Conservation (phyloP, 2,797 vertebrate species). For the Uromys caudimaculatus region DNA sequence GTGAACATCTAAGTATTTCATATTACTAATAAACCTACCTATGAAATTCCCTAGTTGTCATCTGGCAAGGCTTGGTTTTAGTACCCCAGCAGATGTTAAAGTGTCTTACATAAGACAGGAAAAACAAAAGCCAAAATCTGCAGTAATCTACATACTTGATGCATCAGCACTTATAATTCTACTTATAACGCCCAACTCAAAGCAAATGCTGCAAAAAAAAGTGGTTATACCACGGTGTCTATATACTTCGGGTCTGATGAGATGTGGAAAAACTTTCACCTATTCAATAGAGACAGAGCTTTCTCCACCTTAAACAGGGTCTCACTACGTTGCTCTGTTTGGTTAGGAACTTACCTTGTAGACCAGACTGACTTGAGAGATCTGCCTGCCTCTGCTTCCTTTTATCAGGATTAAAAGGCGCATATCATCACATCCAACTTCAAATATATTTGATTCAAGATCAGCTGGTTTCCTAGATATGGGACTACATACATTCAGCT, state of each 20-base stretch:
- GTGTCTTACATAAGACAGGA: neutral
- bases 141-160: neutral
- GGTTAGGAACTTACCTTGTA: neutral
- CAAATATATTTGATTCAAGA: neutral
- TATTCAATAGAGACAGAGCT: neutral
- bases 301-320: neutral
- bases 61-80: neutral
- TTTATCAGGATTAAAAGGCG: neutral
- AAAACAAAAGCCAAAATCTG: neutral
- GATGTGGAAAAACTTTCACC: neutral
- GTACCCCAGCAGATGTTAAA: neutral
- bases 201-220: neutral
- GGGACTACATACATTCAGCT: too few relatives aligned
- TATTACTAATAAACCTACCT: neutral
- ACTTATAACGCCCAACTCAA: neutral
- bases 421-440: too few relatives aligned
- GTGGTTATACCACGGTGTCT: neutral
- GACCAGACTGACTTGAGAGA: neutral
- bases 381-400: neutral
- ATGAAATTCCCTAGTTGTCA: slow-evolving; percentile 2
- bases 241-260: neutral
- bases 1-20: slow-evolving; percentile 25
- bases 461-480: neutral
- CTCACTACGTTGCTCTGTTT: neutral
- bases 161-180: too few relatives aligned